Percentiles rank a stretch among this genome's conserved stretches.
phyloP scores from a whole-genome alignment of 2,113 vertebrate genomes.

The Xyrauchen texanus region DNA sequence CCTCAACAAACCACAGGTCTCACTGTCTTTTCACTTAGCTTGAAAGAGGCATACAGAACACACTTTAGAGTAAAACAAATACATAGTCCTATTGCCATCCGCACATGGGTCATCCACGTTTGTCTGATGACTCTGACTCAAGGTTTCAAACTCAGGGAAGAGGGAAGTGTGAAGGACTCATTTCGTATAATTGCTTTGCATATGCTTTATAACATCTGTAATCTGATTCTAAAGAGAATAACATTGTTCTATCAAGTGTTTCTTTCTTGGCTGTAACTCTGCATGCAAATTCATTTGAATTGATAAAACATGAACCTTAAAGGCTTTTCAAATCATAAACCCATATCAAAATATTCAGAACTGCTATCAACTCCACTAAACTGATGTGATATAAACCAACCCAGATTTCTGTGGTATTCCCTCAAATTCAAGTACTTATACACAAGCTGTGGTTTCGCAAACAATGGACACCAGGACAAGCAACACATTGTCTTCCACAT shows the following conservation, averaged over 20 bases:
- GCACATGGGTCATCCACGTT: constrained; percentile 19
- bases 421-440: neutral
- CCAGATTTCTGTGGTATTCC: neutral
- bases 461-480: constrained; percentile 12
- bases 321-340: too few species aligned
- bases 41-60: too few species aligned
- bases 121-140: constrained; percentile 28
- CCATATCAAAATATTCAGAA: neutral
- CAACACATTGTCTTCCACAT: constrained; percentile 28
- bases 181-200: neutral
- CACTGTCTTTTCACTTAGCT: constrained; percentile 10
- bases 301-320: too few species aligned
- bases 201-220: too few species aligned
- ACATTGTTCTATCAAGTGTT: too few species aligned
- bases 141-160: constrained; percentile 3
- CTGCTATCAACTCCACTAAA: too few species aligned
- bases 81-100: constrained; percentile 20
- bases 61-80: constrained; percentile 30
- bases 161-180: constrained; percentile 14
- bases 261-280: too few species aligned
- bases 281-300: too few species aligned
- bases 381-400: too few species aligned
- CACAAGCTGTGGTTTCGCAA: neutral
- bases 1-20: constrained; percentile 34
- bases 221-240: too few species aligned